Evolutionary conservation across 2,113 vertebrate species (phyloP), one percentile per base, ranked within the genome.

Genomic region (Ameiurus melas): DNA sequence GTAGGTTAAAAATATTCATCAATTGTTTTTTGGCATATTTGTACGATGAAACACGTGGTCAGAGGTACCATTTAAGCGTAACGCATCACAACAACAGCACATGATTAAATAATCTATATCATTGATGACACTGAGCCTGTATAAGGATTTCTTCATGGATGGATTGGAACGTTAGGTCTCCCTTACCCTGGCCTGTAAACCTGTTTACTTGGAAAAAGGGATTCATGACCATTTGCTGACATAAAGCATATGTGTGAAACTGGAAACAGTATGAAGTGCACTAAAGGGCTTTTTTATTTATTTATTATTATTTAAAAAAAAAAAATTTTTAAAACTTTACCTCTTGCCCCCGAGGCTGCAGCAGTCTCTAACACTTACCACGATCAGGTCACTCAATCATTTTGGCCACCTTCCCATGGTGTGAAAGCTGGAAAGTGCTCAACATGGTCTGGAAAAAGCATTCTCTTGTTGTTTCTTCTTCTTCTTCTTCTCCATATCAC

Each of bases 181-280:
- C 22, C 25, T 86, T 43, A 22, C 10, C 36, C 39, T 43, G 71
- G 22, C 19, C 71, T 25, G 73, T 47, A 77, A 33, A 25, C 20
- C 39, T 27, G 73, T 77, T 27, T 14, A 17, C 39, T 12, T 77
- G 64, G 43, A 53, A 39, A 64, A 39, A 27, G 36, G 6, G 8
- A 39, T 83, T 60, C 17, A 16, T 51, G 43, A 17, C 39, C 4
- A 19, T 22, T 36, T 53, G 51, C 66, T 33, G n/a, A 47, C 25
- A 43, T 78, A 13, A 60, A 64, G 81, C 36, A 4, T 12, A 83
- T 83, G n/a, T 62, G 39, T 84, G 55, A 79, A 86, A 79, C 27
- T 51, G 39, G 58, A 47, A 73, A 77, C 9, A 25, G n/a, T 47
- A 27, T 60, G 36, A 27, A n/a, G 25, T 51, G 13, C 33, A 43